Conservation (phyloP, 2,113 vertebrate genomes). For the Burhinus bistriatus region DNA sequence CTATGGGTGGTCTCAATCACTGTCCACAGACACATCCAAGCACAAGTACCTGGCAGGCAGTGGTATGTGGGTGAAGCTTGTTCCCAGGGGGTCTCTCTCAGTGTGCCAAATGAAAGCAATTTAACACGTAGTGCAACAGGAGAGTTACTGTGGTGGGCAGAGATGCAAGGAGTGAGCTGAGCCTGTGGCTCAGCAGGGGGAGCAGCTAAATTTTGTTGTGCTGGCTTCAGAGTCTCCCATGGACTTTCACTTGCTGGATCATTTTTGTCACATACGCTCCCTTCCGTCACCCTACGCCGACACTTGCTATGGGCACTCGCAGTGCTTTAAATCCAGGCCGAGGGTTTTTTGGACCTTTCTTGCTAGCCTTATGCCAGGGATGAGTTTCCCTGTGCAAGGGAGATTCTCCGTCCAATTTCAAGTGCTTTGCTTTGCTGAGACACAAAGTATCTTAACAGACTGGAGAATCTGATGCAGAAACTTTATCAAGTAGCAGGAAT, state of each 20-base stretch:
- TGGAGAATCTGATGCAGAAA: background rate
- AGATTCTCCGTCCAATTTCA: background rate
- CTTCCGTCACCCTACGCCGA: background rate
- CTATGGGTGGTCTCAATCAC: background rate
- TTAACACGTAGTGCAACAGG: rapidly evolving
- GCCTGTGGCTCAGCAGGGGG: background rate
- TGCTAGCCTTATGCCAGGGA: background rate
- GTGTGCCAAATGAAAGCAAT: background rate
- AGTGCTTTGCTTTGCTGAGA: background rate
- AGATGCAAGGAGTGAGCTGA: rapidly evolving
- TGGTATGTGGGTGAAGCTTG: rapidly evolving
- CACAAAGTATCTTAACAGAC: conserved; percentile 5
- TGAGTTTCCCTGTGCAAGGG: background rate
- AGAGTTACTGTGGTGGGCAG: background rate
- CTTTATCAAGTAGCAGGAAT: background rate
- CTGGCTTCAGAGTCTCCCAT: background rate
- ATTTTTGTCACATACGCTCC: background rate
- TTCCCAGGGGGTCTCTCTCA: rapidly evolving
- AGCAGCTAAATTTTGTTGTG: background rate
- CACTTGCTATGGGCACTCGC: background rate
- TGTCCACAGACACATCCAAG: background rate
- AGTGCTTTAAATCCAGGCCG: background rate
- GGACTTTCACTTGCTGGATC: background rate
- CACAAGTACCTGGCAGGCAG: background rate
- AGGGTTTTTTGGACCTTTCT: background rate